Conservation (phyloP, 2,888 invertebrate species). For the Adelognathus sp. region DNA sequence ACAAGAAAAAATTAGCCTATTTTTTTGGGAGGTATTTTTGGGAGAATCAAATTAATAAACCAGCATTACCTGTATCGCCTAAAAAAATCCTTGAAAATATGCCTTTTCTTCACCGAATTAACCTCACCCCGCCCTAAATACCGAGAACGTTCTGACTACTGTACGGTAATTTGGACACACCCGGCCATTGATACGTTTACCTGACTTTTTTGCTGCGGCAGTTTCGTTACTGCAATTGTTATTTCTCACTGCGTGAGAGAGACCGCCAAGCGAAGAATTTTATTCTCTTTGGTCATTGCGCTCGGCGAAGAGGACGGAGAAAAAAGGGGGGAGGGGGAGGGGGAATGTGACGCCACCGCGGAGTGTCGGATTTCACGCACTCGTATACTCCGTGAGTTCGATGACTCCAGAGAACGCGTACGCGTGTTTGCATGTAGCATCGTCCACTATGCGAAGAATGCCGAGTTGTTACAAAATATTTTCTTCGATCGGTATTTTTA, state of each 20-base stretch:
- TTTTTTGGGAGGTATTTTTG: no score
- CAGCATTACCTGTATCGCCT: no score
- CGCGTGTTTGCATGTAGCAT: neutral
- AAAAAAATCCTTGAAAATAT: no score
- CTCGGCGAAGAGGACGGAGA: slow-evolving; percentile 3
- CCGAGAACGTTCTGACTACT: no score
- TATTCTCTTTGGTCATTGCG: neutral
- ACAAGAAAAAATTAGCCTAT: no score
- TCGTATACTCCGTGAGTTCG: slow-evolving; percentile 55
- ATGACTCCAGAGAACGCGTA: slow-evolving; percentile 45
- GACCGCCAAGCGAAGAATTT: neutral
- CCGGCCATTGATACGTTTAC: neutral
- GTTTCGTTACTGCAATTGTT: slow-evolving; percentile 42
- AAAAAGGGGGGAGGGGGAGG: neutral
- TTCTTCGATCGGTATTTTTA: slow-evolving; percentile 5
- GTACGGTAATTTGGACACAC: no score
- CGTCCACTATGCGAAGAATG: slow-evolving; percentile 3
- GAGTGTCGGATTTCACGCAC: slow-evolving; percentile 40
- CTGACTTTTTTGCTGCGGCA: neutral
- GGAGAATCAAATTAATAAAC: no score
- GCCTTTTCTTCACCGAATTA: no score
- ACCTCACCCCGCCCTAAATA: no score
- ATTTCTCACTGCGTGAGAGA: slow-evolving; percentile 2
- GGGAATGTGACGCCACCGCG: slow-evolving; percentile 33
- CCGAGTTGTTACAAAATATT: slow-evolving; percentile 6